A percentile compares a stretch with the other conserved stretches of the same genome.
Conservation (phyloP, 1,140 invertebrate genomes). For the Octopus sinensis region DNA sequence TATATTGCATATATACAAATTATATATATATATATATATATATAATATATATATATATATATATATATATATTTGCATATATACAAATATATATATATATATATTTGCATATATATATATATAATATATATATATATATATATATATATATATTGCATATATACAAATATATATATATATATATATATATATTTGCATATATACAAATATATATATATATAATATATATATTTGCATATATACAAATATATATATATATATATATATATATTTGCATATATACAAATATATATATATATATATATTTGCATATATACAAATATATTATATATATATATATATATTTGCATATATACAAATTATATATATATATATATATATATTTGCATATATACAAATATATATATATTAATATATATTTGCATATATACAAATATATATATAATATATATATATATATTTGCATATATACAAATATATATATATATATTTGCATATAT, state of each 20-base stretch:
- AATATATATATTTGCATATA: background rate
- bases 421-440: background rate
- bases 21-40: conserved; percentile 5
- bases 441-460: background rate
- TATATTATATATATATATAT: background rate
- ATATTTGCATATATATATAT: background rate
- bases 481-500: background rate
- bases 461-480: background rate
- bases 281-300: background rate
- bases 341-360: background rate
- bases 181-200: background rate
- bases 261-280: background rate
- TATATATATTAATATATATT: background rate
- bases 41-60: background rate
- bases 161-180: background rate
- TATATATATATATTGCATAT: background rate
- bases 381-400: background rate
- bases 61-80: background rate
- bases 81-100: background rate
- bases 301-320: background rate
- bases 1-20: no score
- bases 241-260: background rate
- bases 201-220: background rate
- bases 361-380: conserved; percentile 5
- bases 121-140: no score